Percentiles rank a stretch among this genome's conserved stretches.
Evolutionary conservation across 2,797 vertebrate species (phyloP).

Genomic region (Dallia pectoralis): DNA sequence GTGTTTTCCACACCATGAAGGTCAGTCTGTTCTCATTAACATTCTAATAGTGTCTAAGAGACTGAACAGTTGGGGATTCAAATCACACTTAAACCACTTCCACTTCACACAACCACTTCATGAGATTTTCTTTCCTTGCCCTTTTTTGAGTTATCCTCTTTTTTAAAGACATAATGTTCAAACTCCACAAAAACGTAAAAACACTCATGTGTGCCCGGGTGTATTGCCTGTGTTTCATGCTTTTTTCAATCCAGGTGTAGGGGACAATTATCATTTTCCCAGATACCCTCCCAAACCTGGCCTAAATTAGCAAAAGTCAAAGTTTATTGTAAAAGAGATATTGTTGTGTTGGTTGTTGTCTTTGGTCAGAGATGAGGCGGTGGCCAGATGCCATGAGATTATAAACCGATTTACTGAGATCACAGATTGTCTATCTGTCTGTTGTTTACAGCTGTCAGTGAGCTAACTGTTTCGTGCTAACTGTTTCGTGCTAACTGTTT

Average conservation of each 20-base stretch:
- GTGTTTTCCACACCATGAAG: no score
- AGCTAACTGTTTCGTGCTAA: no score
- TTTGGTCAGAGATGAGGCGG: no score
- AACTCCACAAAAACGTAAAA: no score
- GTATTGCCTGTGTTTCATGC: slow-evolving; percentile 33
- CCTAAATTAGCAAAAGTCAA: no score
- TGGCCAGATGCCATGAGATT: no score
- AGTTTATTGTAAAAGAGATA: no score
- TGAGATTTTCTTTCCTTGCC: background rate
- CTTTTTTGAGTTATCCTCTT: background rate
- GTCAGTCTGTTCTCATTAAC: background rate
- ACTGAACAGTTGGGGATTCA: background rate
- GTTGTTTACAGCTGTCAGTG: slow-evolving; percentile 38
- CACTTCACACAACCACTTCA: background rate
- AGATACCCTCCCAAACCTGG: no score
- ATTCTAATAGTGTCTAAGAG: background rate
- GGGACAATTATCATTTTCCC: no score
- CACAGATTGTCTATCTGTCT: background rate
- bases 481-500: background rate
- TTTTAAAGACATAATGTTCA: no score
- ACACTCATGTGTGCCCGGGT: slow-evolving; percentile 34
- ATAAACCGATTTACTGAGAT: no score
- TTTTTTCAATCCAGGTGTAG: slow-evolving; percentile 57
- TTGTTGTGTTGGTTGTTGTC: no score
- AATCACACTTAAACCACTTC: background rate